A percentile compares a stretch with the other conserved stretches of the same genome.
phyloP scores from a whole-genome alignment of 1,140 invertebrate species.

The Neotoxoptera formosana region DNA sequence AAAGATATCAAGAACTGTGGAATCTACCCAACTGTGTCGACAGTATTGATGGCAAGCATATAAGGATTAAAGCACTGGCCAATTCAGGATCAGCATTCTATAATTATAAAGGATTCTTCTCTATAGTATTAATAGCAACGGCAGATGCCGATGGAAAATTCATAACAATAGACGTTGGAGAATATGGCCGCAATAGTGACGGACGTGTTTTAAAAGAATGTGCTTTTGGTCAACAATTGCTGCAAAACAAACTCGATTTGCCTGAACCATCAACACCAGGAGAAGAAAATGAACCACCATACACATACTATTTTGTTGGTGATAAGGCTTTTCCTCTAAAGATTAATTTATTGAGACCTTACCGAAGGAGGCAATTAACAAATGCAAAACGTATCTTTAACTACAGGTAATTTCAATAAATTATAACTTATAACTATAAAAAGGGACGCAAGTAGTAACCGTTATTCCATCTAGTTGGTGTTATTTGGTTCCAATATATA shows the following conservation, averaged over 20 bases:
- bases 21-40: constrained; percentile 66
- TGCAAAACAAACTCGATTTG: neutral
- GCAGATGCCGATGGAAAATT: constrained; percentile 56
- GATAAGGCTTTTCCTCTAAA: constrained; percentile 65
- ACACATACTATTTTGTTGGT: constrained; percentile 59
- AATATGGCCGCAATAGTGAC: constrained; percentile 48
- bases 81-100: constrained; percentile 58
- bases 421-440: too few species aligned
- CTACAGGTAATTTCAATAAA: constrained; percentile 60
- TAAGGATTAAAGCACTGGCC: constrained; percentile 61
- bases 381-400: constrained; percentile 63
- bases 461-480: too few species aligned
- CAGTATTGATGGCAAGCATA: constrained; percentile 63
- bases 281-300: neutral
- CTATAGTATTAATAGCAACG: constrained; percentile 34
- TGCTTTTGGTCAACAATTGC: constrained; percentile 42
- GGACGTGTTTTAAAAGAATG: constrained; percentile 48
- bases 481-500: too few species aligned
- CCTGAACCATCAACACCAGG: constrained; percentile 11
- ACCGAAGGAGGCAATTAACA: constrained; percentile 53
- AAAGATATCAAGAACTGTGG: neutral
- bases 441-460: too few species aligned
- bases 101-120: constrained; percentile 60
- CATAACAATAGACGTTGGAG: constrained; percentile 51
- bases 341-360: constrained; percentile 62